phyloP scores from a whole-genome alignment of 2,888 invertebrate species.

The Dryobota labecula region DNA sequence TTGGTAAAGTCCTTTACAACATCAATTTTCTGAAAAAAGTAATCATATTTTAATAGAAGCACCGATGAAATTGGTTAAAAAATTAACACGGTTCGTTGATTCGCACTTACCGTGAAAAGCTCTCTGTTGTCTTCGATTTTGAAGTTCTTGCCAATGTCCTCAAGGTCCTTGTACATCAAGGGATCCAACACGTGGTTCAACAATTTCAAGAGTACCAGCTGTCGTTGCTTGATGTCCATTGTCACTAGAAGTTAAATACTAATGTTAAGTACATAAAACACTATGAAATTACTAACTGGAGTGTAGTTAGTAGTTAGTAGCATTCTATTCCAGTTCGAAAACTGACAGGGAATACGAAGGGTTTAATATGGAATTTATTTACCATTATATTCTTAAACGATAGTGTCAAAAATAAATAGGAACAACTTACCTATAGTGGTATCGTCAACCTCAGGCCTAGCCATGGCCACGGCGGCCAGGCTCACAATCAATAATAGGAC shows the following conservation, averaged over 20 bases:
- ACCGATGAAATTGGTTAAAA: background rate
- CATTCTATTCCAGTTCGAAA: background rate
- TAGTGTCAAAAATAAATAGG: background rate
- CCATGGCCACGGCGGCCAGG: conserved; percentile 83
- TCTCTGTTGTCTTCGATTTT: conserved; percentile 84
- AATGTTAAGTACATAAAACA: background rate
- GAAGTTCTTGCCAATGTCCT: conserved; percentile 82
- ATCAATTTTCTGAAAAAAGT: conserved; percentile 87
- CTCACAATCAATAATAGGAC: conserved; percentile 77
- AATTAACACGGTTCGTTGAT: background rate
- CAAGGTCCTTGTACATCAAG: conserved; percentile 86
- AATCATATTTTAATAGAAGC: background rate
- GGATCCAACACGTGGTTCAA: conserved; percentile 88
- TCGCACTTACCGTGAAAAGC: conserved; percentile 44
- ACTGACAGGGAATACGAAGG: background rate
- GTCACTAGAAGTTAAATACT: conserved; percentile 76
- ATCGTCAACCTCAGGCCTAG: conserved; percentile 78
- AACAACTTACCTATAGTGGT: conserved; percentile 74
- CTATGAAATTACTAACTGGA: background rate
- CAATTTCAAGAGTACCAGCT: conserved; percentile 87
- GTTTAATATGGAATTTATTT: background rate
- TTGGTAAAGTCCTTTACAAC: conserved; percentile 91
- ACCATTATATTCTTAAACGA: background rate
- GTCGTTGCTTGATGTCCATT: conserved; percentile 83
- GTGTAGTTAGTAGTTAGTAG: too few relatives aligned